Base-by-base conservation (phyloP, 2,888 invertebrate species). In the Liodrosophila aerea region DNA sequence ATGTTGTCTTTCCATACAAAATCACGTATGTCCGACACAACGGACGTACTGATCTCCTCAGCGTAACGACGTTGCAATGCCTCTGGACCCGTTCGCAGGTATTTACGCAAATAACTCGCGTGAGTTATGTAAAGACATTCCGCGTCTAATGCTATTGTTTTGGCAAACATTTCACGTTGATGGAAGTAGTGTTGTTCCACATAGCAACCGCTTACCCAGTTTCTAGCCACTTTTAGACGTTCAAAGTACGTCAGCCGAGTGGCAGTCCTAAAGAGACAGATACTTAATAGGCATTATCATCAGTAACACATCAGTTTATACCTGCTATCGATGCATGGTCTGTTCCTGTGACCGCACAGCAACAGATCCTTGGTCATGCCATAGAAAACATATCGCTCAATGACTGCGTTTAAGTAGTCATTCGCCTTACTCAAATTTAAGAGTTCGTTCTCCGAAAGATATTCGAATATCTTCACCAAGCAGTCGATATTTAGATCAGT, bases 151-250 rank as follows among this genome's bases (percentile, higher is more conserved):
- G 90, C 88, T 7, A 93, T 72, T 90, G 92, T 92, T 36, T 93
- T 92, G 80, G 92, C 90, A 64, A 90, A 90, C 85, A 91, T 92
- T 37, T 86, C 87, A 4, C 82, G 83, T 44, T 91, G 90, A 40
- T 90, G 90, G 51, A 91, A 90, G 36, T 91, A 87, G 9, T 89
- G 82, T 27, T 87, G 88, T 64, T 92, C 92, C 9, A 87, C 81
- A 72, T 92, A 93, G 44, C 87, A 87, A 1, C 92, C 93, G 41
- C 87, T 88, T n/a, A 89, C 77, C 93, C 93, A 93, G 75, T 93
- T 93, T n/a, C 88, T 89, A 86, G 81, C 90, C 86, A 85, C 87
- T 86, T 69, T 88, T 68, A 76, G 85, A 44, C 76, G 88, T 72
- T 76, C 90, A 29, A 64, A 88, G 60, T 76, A 88, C 22, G 84